A percentile compares a stretch with the other conserved stretches of the same genome.
These are phyloP conservation scores for Acanthosepion pharaonis DNA, from an alignment of 2,888 invertebrate species.

Conservation along the genomic window DNA sequence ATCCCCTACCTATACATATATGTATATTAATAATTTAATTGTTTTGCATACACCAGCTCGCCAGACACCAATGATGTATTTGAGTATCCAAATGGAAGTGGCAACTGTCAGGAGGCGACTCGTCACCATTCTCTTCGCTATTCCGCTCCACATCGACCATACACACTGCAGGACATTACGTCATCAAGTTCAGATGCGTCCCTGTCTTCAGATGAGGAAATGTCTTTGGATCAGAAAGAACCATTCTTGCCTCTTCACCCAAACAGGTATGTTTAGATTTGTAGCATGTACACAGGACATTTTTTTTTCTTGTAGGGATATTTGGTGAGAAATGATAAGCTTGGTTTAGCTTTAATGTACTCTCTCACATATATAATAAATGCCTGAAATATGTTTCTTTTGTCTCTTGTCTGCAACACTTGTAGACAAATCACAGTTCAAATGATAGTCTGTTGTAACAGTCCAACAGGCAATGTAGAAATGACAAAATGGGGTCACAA, in stretches of 20 bases:
- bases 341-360: too few species aligned
- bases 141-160: slow-evolving; percentile 38
- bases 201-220: slow-evolving; percentile 43
- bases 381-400: too few species aligned
- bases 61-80: slow-evolving; percentile 45
- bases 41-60: not conserved
- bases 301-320: too few species aligned
- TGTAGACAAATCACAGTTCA: too few species aligned
- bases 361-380: too few species aligned
- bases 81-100: slow-evolving; percentile 40
- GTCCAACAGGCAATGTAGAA: too few species aligned
- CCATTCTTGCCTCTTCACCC: slow-evolving; percentile 34
- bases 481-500: too few species aligned
- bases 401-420: too few species aligned
- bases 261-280: not conserved
- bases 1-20: not conserved
- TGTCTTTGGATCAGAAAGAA: slow-evolving; percentile 43
- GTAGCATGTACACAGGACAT: not conserved
- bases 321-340: too few species aligned
- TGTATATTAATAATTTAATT: not conserved
- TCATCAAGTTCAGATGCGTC: slow-evolving; percentile 45
- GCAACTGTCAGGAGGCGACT: slow-evolving; percentile 40
- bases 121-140: slow-evolving; percentile 43
- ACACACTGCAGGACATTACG: slow-evolving; percentile 35
- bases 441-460: too few species aligned